These are phyloP conservation scores for Megalopta genalis DNA, from an alignment of 1,140 invertebrate species.

Conservation along the genomic window DNA sequence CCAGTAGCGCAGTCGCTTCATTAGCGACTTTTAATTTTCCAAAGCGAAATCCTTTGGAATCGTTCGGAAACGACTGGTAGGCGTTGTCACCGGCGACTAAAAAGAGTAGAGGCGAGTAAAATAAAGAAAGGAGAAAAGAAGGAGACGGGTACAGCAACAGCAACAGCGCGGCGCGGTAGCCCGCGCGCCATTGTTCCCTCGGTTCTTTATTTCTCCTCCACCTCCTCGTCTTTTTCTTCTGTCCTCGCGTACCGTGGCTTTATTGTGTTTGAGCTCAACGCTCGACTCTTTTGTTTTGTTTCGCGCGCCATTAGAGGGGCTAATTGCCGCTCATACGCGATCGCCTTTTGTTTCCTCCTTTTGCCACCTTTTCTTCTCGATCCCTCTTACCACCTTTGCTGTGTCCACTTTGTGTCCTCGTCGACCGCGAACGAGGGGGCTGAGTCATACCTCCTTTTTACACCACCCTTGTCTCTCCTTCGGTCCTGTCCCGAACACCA, in stretches of 20 bases:
- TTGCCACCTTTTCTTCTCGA: conserved; percentile 66
- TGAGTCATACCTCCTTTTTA: conserved; percentile 49
- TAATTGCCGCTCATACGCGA: conserved; percentile 79
- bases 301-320: conserved; percentile 78
- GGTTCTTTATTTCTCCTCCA: conserved; percentile 58
- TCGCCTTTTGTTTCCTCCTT: conserved; percentile 76
- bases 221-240: conserved; percentile 45
- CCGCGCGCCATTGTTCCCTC: conserved; percentile 67
- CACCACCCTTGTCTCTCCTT: conserved; percentile 31
- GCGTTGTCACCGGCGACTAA: conserved; percentile 41
- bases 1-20: conserved; percentile 30
- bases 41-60: conserved; percentile 47
- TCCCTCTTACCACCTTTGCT: conserved; percentile 26
- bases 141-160: conserved; percentile 37
- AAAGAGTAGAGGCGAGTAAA: background rate
- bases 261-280: conserved; percentile 73
- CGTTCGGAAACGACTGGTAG: conserved; percentile 46
- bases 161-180: conserved; percentile 59
- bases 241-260: conserved; percentile 55
- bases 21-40: conserved; percentile 67
- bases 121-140: conserved; percentile 3
- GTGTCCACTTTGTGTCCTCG: conserved; percentile 29
- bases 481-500: conserved; percentile 44
- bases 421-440: conserved; percentile 40
- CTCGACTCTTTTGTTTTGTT: conserved; percentile 76